These are phyloP conservation scores for Oreochromis aureus DNA, from an alignment of 2,113 vertebrate genomes.

Conservation along the genomic window DNA sequence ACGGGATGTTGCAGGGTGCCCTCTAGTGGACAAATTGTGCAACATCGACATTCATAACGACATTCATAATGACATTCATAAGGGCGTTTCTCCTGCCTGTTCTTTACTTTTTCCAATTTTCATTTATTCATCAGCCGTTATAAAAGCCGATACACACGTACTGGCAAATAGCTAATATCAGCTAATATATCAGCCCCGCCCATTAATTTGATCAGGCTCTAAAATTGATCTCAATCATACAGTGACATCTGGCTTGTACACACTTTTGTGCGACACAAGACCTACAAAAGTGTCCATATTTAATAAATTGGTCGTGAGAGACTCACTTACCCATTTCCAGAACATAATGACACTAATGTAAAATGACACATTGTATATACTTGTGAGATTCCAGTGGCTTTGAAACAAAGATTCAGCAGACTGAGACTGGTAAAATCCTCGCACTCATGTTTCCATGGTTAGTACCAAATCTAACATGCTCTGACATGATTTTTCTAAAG, in stretches of 20 bases:
- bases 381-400: not conserved
- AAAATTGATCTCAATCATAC: fast-evolving
- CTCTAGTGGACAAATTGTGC: not conserved
- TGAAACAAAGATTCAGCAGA: not conserved
- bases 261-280: not conserved
- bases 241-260: fast-evolving
- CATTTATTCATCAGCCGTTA: fast-evolving
- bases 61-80: not conserved
- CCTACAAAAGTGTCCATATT: not conserved
- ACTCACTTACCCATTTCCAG: not conserved
- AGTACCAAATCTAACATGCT: not conserved
- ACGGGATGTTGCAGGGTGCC: fast-evolving
- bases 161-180: fast-evolving
- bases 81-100: not conserved
- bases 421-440: not conserved
- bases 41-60: not conserved
- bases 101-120: not conserved
- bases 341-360: not conserved
- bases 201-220: not conserved
- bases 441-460: not conserved
- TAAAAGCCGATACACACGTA: not conserved
- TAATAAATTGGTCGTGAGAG: not conserved
- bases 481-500: not conserved
- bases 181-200: not conserved
- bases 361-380: fast-evolving